Evolutionary conservation across 2,888 invertebrate species (phyloP).

Genomic region (Apantesis nais): DNA sequence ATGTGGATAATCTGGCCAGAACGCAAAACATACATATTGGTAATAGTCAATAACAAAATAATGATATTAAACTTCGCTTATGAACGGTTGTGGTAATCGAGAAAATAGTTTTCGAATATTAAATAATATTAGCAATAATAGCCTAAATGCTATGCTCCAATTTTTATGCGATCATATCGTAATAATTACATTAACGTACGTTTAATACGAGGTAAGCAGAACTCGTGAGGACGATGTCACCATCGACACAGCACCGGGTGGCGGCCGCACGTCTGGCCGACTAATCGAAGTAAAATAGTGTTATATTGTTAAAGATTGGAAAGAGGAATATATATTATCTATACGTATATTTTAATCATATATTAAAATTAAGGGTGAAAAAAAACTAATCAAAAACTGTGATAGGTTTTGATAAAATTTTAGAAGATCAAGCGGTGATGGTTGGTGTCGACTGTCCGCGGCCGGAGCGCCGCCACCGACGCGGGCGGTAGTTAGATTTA

Average conservation of each 20-base stretch:
- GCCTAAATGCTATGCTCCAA: constrained; percentile 81
- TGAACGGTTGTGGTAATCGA: constrained; percentile 85
- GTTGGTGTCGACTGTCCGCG: constrained; percentile 50
- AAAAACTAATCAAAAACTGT: constrained; percentile 85
- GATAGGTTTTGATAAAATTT: constrained; percentile 86
- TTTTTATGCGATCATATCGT: constrained; percentile 80
- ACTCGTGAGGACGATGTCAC: constrained; percentile 30
- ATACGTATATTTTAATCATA: constrained; percentile 85
- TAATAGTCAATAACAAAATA: constrained; percentile 82
- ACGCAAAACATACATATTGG: constrained; percentile 75
- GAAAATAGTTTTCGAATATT: constrained; percentile 83
- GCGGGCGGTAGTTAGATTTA: constrained; percentile 67
- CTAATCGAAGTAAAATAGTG: constrained; percentile 81
- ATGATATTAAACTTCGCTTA: constrained; percentile 85
- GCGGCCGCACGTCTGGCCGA: constrained; percentile 54
- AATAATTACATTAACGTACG: constrained; percentile 60
- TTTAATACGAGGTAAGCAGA: constrained; percentile 52
- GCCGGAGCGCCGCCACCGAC: constrained; percentile 40
- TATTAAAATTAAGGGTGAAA: constrained; percentile 85
- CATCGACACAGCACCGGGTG: constrained; percentile 37
- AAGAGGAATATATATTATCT: constrained; percentile 80
- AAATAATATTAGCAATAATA: constrained; percentile 84
- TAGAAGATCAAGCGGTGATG: constrained; percentile 66
- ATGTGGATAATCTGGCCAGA: constrained; percentile 64
- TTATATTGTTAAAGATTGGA: constrained; percentile 84